Evolutionary conservation across 2,888 invertebrate species (phyloP).

Genomic region (Polydrusus cervinus): DNA sequence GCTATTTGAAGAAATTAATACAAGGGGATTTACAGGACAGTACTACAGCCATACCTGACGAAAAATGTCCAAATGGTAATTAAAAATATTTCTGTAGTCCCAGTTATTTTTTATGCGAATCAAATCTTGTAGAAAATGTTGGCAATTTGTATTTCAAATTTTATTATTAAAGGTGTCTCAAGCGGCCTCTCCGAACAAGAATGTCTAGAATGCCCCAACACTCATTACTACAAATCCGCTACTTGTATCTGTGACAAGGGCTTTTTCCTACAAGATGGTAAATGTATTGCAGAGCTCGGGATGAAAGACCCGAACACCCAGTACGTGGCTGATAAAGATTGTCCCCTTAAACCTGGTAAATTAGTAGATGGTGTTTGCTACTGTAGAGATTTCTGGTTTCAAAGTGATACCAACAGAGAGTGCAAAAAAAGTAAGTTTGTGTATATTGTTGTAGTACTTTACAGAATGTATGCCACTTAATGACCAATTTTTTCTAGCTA

Average conservation of each 20-base stretch:
- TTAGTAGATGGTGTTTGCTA: constrained; percentile 57
- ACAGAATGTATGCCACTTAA: too few relatives aligned
- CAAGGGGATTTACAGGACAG: neutral
- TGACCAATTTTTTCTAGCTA: constrained; percentile 59
- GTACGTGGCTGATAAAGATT: constrained; percentile 53
- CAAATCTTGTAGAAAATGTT: neutral
- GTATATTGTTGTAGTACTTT: neutral
- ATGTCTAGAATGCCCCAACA: constrained; percentile 35
- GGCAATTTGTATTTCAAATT: neutral
- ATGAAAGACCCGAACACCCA: constrained; percentile 45
- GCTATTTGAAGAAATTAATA: neutral
- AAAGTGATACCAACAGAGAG: constrained; percentile 57
- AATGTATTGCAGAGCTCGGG: constrained; percentile 60
- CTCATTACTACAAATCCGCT: constrained; percentile 50
- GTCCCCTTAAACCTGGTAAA: constrained; percentile 59
- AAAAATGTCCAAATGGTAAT: constrained; percentile 24
- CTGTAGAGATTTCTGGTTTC: constrained; percentile 61
- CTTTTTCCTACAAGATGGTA: constrained; percentile 56
- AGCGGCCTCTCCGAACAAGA: constrained; percentile 19
- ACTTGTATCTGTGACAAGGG: constrained; percentile 58
- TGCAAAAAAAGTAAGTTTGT: constrained; percentile 61
- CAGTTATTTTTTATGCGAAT: neutral
- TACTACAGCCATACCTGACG: neutral
- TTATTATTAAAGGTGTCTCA: constrained; percentile 19
- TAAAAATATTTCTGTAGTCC: neutral